Evolutionary conservation across 2,113 vertebrate genomes (phyloP).

Genomic region (Boleophthalmus pectinirostris): DNA sequence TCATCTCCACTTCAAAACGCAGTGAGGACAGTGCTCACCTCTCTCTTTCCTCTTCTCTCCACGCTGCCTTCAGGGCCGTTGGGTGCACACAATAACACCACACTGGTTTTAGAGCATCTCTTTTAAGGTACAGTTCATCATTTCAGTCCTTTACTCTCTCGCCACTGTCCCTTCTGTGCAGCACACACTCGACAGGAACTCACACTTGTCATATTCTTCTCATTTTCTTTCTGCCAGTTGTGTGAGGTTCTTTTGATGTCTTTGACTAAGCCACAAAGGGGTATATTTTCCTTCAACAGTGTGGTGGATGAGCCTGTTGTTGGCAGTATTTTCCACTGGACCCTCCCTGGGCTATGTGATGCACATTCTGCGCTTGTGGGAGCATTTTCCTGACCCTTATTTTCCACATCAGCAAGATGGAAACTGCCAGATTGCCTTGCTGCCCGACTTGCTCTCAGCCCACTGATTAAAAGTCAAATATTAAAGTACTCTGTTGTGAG

Average conservation of each 20-base stretch:
- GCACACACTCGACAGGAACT: constrained; percentile 26
- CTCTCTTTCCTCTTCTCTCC: constrained; percentile 41
- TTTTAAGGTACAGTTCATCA: constrained; percentile 60
- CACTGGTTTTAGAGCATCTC: constrained; percentile 49
- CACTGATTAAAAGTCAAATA: constrained; percentile 77
- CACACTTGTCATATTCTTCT: constrained; percentile 22
- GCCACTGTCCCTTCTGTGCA: constrained; percentile 35
- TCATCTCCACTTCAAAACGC: constrained; percentile 69
- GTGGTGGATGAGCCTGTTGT: constrained; percentile 33
- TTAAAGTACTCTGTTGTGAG: constrained; percentile 75
- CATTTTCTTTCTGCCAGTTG: constrained; percentile 48
- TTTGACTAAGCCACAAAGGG: constrained; percentile 32
- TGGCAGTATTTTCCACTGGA: constrained; percentile 16
- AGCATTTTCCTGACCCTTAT: constrained; percentile 47
- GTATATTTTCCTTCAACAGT: constrained; percentile 30
- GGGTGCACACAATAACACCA: constrained; percentile 46
- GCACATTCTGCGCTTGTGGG: constrained; percentile 13
- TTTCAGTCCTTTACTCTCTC: constrained; percentile 35
- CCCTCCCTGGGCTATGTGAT: constrained; percentile 19
- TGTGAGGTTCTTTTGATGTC: constrained; percentile 58
- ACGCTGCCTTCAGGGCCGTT: constrained; percentile 33
- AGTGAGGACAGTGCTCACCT: constrained; percentile 55
- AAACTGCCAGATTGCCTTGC: constrained; percentile 50
- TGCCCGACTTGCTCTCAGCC: constrained; percentile 49
- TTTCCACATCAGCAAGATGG: constrained; percentile 61